Evolutionary conservation across 2,797 vertebrate species (phyloP), one percentile per base, ranked within the genome.

Genomic region (Leptatherina wallacei): DNA sequence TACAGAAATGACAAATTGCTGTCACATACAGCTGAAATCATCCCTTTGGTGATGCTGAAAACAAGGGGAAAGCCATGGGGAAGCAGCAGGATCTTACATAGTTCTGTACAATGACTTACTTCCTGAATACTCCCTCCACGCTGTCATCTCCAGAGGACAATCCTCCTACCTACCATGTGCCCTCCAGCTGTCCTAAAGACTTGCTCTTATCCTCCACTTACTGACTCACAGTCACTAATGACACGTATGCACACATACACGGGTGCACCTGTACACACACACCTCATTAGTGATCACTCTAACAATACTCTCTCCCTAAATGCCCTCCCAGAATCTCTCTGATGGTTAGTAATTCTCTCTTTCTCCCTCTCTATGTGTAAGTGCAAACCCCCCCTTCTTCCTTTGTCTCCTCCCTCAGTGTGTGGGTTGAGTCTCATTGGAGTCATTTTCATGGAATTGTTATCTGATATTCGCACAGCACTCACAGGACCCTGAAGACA

Each of bases 251-350:
- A 66, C 76, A 75, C 79, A 77, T 69, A 69, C 73, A 78, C 57
- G 69, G 64, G 71, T 65, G 71, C 69, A 36, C 36, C 68, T 62
- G 67, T 52, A 61, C 35, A 20, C 73, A 55, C 80, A 85, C 67
- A 64, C 61, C 82, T 92, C 80, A 86, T 90, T 91, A 89, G 79
- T 0, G 79, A 87, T 85, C 80, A 54, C 61, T 78, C 77, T 75
- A 81, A 90, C 82, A 88, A 87, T 84, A 76, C 78, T 71, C 64
- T 67, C 65, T 80, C 71, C 61, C 75, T 85, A 75, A 78, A 79
- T 79, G 79, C 64, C 78, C 69, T 84, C 74, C 81, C 69, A 73
- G 71, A 79, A 70, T 82, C 74, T 77, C 73, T 85, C 71, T 76
- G 76, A 82, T 84, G 85, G 77, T 82, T 81, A 55, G 64, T 73